Evolutionary conservation across 2,113 vertebrate species (phyloP), one percentile per base, ranked within the genome.

Genomic region (Syngnathus floridae): DNA sequence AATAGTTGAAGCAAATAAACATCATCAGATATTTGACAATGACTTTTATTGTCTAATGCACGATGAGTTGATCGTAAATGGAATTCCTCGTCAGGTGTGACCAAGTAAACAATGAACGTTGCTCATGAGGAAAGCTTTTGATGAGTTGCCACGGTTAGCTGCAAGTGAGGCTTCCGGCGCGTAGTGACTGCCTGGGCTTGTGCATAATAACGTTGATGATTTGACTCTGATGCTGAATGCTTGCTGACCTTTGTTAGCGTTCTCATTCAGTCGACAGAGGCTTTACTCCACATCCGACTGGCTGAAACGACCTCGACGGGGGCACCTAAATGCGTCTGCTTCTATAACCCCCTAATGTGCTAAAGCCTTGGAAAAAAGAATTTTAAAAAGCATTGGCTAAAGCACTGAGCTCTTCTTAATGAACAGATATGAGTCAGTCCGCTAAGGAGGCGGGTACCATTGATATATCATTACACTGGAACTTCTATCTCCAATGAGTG

Each of bases 361-460:
- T 22, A 36, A 36, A 51, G 75, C 37, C 13, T 56, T 56, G 13
- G 21, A 35, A 36, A 16, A 56, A 16, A 35, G 4, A 65, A 19
- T 60, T 58, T 46, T 46, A 16, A 7, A 46, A 1, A 54, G 1
- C 3, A 11, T 54, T 3, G 21, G 8, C 11, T 52, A 59, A 63
- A 26, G 62, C 31, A 19, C 49, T 58, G 16, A 58, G 55, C 17
- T 62, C 3, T 5, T 45, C 45, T 62, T 2, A 75, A 49, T 26
- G 51, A 52, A 40, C 46, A 49, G 46, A 16, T 75, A 62, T 64
- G 26, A 72, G 41, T 43, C 56, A 46, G 46, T 75, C 70, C 63
- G 45, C 71, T 62, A 74, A 62, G 59, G 14, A n/a, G 19, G 9
- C 26, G 26, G 26, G 26, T 48, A 38, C 19, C 38, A 7, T 73